Base-by-base conservation (phyloP, 2,113 vertebrate species). In the Anolis carolinensis region DNA sequence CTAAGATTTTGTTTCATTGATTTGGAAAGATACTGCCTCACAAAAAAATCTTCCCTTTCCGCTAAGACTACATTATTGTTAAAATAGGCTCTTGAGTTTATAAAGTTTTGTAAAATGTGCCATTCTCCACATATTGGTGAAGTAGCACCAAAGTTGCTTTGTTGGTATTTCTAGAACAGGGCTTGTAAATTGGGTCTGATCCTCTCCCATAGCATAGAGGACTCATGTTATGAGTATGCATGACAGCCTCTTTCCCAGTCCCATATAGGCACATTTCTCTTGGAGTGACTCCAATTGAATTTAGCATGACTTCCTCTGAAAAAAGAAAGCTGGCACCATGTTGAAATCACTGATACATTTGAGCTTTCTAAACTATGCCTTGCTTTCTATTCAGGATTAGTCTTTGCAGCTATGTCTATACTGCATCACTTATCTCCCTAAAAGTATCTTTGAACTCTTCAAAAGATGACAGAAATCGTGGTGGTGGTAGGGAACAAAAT, bases 381-480 rank as follows among this genome's bases (percentile, higher is more conserved):
- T 14, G 68, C 20, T 48, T 63, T 48, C 27, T 25, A 48, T 25
- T 44, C 36, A 65, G 27, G n/a, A 5, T 39, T 70, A n/a, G 6
- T 11, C 21, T 63, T 32, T 32, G n/a, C 27, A 84, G 11, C 7
- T 71, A 13, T 72, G 36, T 39, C 30, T 44, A 1, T 13, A 71
- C 32, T 78, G 32, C 25, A 79, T 21, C 63, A 59, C 25, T 5
- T 70, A 67, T 8, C n/a, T 55, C 14, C 14, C 70, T 36, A 36
- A 70, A 52, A 67, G 8, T 4, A 14, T n/a, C 65, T 10, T 71
- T 81, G 55, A 59, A 73, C 10, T 3, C 0, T n/a, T 68, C 30
- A 81, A 93, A 62, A 7, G 90, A 93, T 85, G 78, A 90, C 82
- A 44, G 87, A 59, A 68, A 81, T 23, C 32, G 34, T 11, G 48